Evolutionary conservation across 2,113 vertebrate species (phyloP).

Genomic region (Onychostoma macrolepis): DNA sequence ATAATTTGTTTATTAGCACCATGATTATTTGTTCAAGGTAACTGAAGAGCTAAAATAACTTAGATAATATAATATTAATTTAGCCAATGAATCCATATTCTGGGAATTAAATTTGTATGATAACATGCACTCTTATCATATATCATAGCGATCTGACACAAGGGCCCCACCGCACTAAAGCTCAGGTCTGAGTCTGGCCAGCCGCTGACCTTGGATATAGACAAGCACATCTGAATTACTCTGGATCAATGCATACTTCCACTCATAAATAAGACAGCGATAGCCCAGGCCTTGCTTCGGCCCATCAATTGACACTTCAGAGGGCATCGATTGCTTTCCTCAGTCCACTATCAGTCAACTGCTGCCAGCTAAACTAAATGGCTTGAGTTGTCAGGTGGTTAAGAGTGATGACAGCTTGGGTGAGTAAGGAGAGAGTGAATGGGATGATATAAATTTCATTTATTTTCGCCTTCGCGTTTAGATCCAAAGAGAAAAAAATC

Average conservation of each 20-base stretch:
- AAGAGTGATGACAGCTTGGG: slow-evolving; percentile 27
- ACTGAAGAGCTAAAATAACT: neutral
- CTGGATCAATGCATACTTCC: slow-evolving; percentile 52
- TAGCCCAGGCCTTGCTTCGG: neutral
- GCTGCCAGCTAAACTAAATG: slow-evolving; percentile 43
- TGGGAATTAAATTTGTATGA: neutral
- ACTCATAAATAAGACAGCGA: slow-evolving; percentile 59
- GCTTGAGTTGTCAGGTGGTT: slow-evolving; percentile 9
- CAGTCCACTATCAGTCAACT: slow-evolving; percentile 38
- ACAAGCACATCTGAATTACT: slow-evolving; percentile 49
- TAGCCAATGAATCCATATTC: neutral
- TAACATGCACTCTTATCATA: neutral
- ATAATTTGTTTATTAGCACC: neutral
- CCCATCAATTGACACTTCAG: slow-evolving; percentile 50
- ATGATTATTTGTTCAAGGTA: neutral
- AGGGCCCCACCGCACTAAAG: neutral
- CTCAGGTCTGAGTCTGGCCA: neutral
- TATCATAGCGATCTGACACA: neutral
- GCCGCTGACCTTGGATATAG: slow-evolving; percentile 44
- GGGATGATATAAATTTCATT: slow-evolving; percentile 4
- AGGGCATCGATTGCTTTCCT: slow-evolving; percentile 49
- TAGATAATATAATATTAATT: neutral
- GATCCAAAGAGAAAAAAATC: neutral
- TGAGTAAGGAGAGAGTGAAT: neutral
- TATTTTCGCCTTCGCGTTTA: neutral